Evolutionary conservation across 1,140 invertebrate species (phyloP), one percentile per base, ranked within the genome.

Genomic region (Protaetia brevitarsis): DNA sequence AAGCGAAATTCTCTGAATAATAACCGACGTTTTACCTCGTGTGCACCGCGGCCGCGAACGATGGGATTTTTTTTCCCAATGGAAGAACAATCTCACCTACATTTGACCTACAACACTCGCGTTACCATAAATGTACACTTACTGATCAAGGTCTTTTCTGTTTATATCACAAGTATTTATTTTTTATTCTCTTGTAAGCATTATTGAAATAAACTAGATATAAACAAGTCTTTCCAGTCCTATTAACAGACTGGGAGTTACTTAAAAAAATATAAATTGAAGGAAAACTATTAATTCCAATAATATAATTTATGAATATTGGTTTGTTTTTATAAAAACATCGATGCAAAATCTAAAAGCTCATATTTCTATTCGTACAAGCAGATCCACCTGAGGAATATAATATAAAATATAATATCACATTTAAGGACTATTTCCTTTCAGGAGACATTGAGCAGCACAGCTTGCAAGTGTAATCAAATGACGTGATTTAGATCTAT

Each of bases 11-110:
- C 19, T 51, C 41, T 16, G 21, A 51, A 8, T 6, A 51, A n/a
- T 34, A 51, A 23, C n/a, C 26, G 21, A 23, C 41, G 41, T 19
- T 51, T 51, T 51, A 51, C 41, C 41, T 51, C 41, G 41, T 16
- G 16, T 37, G 16, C 21, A 23, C 41, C 8, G 19, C 41, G 41
- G 16, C 41, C 19, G 11, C 41, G 41, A 51, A 51, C 41, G 16
- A 10, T 3, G 16, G 10, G 19, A 23, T 51, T 51, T 51, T n/a
- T n/a, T n/a, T 51, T 51, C 19, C 19, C 19, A 23, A 51, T 23
- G 10, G 41, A 51, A 51, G 41, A 51, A 51, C 41, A 51, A 51
- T 51, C 41, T 51, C 41, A 51, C 41, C 41, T 51, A 51, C 41
- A 16, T 51, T 16, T 51, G 41, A 51, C 41, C 41, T 51, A 51